phyloP scores from a whole-genome alignment of 2,888 invertebrate species.

The Cenopis cana region DNA sequence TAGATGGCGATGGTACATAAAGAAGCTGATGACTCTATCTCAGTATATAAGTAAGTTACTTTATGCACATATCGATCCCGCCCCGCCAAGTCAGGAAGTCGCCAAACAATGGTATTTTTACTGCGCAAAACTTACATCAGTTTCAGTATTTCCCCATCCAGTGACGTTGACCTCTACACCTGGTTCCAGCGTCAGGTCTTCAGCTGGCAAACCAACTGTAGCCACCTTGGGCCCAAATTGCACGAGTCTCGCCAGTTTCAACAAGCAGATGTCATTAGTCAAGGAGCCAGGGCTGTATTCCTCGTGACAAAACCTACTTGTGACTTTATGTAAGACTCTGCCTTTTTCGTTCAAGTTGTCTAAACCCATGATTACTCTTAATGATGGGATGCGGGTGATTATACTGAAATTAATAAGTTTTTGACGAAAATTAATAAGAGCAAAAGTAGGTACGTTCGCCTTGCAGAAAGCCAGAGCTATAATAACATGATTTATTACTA shows the following conservation, averaged over 20 bases:
- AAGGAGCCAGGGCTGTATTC: not conserved
- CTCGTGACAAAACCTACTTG: not conserved
- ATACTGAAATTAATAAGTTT: not conserved
- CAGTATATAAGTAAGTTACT: no score
- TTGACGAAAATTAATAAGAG: no score
- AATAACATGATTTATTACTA: no score
- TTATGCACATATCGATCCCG: no score
- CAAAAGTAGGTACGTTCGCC: no score
- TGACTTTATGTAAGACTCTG: not conserved
- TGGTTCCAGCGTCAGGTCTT: not conserved
- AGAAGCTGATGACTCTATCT: no score
- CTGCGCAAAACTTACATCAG: not conserved
- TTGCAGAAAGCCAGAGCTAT: no score
- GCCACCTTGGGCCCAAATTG: not conserved
- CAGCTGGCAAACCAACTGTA: constrained; percentile 7
- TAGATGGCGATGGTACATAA: no score
- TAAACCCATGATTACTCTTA: not conserved
- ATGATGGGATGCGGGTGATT: not conserved
- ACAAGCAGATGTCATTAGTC: constrained; percentile 18
- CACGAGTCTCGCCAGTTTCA: not conserved
- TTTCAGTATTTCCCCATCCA: constrained; percentile 3
- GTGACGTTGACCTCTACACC: constrained; percentile 8
- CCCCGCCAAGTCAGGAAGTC: no score
- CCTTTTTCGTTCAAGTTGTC: not conserved
- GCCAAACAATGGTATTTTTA: no score